Evolutionary conservation across 1,140 invertebrate genomes (phyloP).

Genomic region (Ectropis grisescens): DNA sequence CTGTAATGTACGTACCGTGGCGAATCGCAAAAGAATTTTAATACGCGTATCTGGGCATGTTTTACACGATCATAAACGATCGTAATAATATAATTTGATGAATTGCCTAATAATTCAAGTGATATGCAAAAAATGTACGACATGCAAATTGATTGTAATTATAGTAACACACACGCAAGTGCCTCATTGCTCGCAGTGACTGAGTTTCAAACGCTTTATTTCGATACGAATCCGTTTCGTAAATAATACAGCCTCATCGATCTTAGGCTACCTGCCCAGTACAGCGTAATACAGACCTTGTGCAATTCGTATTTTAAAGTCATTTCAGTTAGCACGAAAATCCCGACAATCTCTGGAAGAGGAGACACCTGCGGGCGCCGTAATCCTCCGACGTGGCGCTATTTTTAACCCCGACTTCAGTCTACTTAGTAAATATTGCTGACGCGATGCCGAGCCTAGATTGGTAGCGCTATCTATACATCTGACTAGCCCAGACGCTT

Average conservation of each 20-base stretch:
- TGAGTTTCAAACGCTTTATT: slow-evolving; percentile 28
- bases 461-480: slow-evolving; percentile 13
- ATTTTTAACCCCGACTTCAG: slow-evolving; percentile 41
- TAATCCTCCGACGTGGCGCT: slow-evolving; percentile 37
- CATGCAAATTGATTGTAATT: no score
- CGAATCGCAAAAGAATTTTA: no score
- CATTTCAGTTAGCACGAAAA: no score
- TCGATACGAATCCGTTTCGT: slow-evolving; percentile 46
- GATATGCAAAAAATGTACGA: no score
- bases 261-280: slow-evolving; percentile 12
- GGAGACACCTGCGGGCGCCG: slow-evolving; percentile 34
- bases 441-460: slow-evolving; percentile 23
- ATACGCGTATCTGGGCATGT: no score
- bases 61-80: no score
- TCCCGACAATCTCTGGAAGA: slow-evolving; percentile 15
- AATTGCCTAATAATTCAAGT: no score
- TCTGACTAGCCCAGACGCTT: slow-evolving; percentile 5
- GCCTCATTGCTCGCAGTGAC: not conserved
- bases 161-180: slow-evolving; percentile 9
- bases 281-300: no score
- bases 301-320: no score
- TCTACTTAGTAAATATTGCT: slow-evolving; percentile 23
- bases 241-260: slow-evolving; percentile 41
- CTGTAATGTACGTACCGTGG: no score
- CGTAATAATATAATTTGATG: no score